Evolutionary conservation across 2,888 invertebrate genomes (phyloP), one percentile per base, ranked within the genome.

Genomic region (Ormyrus thymus): DNA sequence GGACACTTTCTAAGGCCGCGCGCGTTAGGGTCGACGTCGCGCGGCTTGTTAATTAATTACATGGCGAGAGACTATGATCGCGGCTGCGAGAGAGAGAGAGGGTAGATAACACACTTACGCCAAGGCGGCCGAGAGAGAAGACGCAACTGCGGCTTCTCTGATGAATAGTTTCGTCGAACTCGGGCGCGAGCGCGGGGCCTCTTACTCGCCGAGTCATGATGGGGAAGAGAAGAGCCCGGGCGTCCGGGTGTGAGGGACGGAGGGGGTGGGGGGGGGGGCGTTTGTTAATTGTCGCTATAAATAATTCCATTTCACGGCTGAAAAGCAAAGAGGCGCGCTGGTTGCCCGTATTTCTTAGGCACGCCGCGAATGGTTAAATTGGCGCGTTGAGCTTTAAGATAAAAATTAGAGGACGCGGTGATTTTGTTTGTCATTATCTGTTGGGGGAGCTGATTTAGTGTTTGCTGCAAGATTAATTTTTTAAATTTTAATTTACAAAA

Each of bases 1-100:
- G 65, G 1, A 77, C 66, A 48, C 15, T 51, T n/a, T 15, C 15
- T 58, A 58, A 62, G 2, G 46, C 29, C 29, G 29, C 53, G 13
- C 10, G 48, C 61, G 55, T 53, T 72, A 61, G 29, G 43, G 46
- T 66, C 55, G 62, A 62, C 72, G 59, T 50, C 13, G 64, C 29
- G 9, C n/a, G 53, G 50, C 55, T 73, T 62, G 73, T 62, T 50
- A 78, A 78, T 73, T 78, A 78, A 78, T 78, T 73, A 69, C 48
- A 46, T 9, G 29, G 13, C 29, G n/a, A 0, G 7, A 29, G 29
- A 29, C 29, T 29, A 29, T 29, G 55, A 11, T n/a, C n/a, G 59
- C 50, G 73, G 8, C 13, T 7, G 29, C 5, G 46, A 11, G 15
- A 53, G 55, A 13, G 45, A 46, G 53, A 11, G n/a, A 0, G n/a